A percentile compares a stretch with the other conserved stretches of the same genome.
These are phyloP conservation scores for Thamnophis elegans DNA, from an alignment of 2,797 vertebrate genomes.

Conservation along the genomic window DNA sequence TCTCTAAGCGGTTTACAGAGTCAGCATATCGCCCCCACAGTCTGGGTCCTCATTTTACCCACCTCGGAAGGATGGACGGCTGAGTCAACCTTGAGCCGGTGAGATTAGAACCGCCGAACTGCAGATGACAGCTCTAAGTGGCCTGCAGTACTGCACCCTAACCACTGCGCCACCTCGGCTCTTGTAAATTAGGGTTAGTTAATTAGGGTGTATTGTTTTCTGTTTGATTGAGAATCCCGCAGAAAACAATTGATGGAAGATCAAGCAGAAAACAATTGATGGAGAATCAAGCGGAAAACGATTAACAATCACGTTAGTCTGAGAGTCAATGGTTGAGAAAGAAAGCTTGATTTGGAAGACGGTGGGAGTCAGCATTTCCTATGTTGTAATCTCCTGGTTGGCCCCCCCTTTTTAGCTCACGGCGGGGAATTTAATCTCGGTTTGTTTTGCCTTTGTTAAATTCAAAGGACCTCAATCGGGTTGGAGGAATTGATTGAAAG, in stretches of 20 bases:
- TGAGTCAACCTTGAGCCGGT: too few relatives aligned
- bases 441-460: neutral
- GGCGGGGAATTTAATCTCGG: neutral
- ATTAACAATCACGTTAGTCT: neutral
- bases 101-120: too few relatives aligned
- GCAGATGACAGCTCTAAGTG: too few relatives aligned
- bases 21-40: too few relatives aligned
- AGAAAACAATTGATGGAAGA: neutral
- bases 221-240: neutral
- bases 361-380: neutral
- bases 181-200: too few relatives aligned
- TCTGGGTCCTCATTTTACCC: too few relatives aligned
- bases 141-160: too few relatives aligned
- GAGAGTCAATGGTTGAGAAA: neutral
- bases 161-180: too few relatives aligned
- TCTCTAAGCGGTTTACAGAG: too few relatives aligned
- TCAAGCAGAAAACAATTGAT: neutral
- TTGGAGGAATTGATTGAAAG: neutral
- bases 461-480: neutral
- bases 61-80: too few relatives aligned
- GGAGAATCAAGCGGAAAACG: neutral
- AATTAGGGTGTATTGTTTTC: neutral
- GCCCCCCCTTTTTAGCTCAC: neutral
- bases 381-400: neutral
- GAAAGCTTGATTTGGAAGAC: neutral